Evolutionary conservation across 2,888 invertebrate genomes (phyloP).

Genomic region (Orchesella flavescens): DNA sequence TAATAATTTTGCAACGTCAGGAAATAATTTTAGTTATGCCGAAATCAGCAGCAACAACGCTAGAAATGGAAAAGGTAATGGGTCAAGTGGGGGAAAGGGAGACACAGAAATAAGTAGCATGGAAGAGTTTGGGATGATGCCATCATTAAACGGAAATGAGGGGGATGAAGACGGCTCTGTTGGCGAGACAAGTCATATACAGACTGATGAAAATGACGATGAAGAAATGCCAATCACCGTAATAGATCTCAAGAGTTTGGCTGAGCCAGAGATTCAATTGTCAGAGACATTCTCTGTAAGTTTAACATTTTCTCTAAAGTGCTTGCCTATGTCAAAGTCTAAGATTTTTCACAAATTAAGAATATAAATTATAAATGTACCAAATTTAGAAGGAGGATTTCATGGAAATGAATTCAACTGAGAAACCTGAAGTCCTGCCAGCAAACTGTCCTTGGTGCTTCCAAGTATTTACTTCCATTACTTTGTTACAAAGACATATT

Average conservation of each 20-base stretch:
- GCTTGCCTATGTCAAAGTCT: too few species aligned
- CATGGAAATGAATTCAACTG: conserved; percentile 11
- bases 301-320: too few species aligned
- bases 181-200: conserved; percentile 16
- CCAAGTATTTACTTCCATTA: conserved; percentile 95
- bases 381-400: neutral
- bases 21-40: too few species aligned
- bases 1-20: neutral
- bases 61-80: neutral
- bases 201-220: conserved; percentile 31
- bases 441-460: conserved; percentile 73
- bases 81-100: neutral
- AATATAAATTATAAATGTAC: too few species aligned
- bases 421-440: conserved; percentile 35
- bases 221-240: conserved; percentile 41
- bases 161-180: conserved; percentile 14
- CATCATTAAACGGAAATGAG: neutral
- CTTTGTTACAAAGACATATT: conserved; percentile 94
- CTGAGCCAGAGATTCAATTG: conserved; percentile 3
- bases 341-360: too few species aligned
- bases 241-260: conserved; percentile 34
- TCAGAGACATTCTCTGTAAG: too few species aligned
- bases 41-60: neutral
- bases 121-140: conserved; percentile 42
- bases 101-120: neutral